Evolutionary conservation across 2,888 invertebrate species (phyloP).

Genomic region (Alsophila aescularia): DNA sequence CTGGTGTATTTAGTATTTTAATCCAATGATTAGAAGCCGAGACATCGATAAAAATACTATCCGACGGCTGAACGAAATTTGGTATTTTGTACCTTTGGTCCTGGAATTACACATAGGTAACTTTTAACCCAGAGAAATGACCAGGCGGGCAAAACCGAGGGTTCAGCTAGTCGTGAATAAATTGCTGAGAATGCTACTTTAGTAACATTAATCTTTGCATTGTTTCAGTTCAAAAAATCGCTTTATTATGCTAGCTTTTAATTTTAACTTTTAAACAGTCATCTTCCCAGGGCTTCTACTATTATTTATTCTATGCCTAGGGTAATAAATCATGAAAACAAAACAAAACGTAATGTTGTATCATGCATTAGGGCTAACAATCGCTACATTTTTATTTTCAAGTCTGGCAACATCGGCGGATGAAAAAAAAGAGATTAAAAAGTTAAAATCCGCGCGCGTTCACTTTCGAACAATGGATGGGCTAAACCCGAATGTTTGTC

Average conservation of each 20-base stretch:
- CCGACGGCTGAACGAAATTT: too few species aligned
- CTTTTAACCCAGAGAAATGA: too few species aligned
- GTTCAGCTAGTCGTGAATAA: too few species aligned
- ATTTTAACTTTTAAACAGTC: constrained; percentile 12
- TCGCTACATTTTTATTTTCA: constrained; percentile 28
- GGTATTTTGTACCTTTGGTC: too few species aligned
- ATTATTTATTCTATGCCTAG: too few species aligned
- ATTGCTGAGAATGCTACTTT: too few species aligned
- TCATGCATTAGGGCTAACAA: constrained; percentile 26
- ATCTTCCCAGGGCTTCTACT: too few species aligned
- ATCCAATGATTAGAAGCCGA: too few species aligned
- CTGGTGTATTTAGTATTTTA: too few species aligned
- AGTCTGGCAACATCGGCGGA: constrained; percentile 41
- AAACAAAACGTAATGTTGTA: constrained; percentile 27
- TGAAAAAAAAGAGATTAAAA: constrained; percentile 44
- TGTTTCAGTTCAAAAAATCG: neutral
- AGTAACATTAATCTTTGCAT: neutral
- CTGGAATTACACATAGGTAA: too few species aligned
- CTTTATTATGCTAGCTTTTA: neutral
- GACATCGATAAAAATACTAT: too few species aligned
- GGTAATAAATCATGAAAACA: constrained; percentile 17
- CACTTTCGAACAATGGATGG: constrained; percentile 63
- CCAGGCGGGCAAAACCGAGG: too few species aligned
- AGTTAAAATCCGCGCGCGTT: constrained; percentile 54
- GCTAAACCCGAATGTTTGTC: constrained; percentile 59